phyloP scores from a whole-genome alignment of 2,797 vertebrate species.

The Gadopsis marmoratus region DNA sequence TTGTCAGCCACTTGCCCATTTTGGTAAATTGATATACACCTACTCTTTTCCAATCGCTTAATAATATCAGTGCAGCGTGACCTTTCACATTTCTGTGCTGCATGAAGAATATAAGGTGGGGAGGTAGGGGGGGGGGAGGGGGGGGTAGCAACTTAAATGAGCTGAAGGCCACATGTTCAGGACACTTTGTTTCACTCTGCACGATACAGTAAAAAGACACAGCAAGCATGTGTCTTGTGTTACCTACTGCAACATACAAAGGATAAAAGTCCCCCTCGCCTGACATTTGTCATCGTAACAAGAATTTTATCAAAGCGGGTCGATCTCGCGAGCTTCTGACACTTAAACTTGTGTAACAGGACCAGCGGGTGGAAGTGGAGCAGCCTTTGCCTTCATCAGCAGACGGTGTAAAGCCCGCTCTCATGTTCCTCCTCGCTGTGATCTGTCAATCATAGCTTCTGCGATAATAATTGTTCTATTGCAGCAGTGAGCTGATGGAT shows the following conservation, averaged over 20 bases:
- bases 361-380: slow-evolving; percentile 16
- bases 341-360: slow-evolving; percentile 13
- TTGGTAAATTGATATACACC: slow-evolving; percentile 52
- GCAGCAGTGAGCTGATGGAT: slow-evolving; percentile 32
- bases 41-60: slow-evolving; percentile 33
- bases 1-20: slow-evolving; percentile 41
- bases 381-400: slow-evolving; percentile 27
- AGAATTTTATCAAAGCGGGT: slow-evolving; percentile 9
- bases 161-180: background rate
- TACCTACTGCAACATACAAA: background rate
- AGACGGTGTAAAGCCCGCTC: slow-evolving; percentile 21
- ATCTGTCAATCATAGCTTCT: slow-evolving; percentile 41
- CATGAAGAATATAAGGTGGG: background rate
- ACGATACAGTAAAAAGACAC: background rate
- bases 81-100: background rate
- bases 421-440: slow-evolving; percentile 46
- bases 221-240: background rate
- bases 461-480: slow-evolving; percentile 21
- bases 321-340: slow-evolving; percentile 27
- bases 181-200: background rate
- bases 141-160: background rate
- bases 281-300: slow-evolving; percentile 1
- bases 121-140: too few species aligned
- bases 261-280: background rate
- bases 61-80: slow-evolving; percentile 9